These are phyloP conservation scores for Scylla paramamosain DNA, from an alignment of 1,140 invertebrate genomes.

Conservation along the genomic window DNA sequence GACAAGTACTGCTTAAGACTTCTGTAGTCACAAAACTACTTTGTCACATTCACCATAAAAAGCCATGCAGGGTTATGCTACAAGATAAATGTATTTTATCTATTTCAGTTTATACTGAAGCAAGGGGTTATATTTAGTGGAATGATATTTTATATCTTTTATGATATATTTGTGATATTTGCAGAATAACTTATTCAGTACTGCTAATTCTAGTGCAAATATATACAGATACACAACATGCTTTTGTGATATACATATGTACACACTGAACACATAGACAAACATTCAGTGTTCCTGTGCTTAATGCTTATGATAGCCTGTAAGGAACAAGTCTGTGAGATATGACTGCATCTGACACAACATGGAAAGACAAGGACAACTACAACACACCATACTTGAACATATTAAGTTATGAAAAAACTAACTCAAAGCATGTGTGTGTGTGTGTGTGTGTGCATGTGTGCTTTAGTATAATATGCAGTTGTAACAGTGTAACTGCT, in stretches of 20 bases:
- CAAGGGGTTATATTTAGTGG: slow-evolving; percentile 29
- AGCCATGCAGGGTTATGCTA: slow-evolving; percentile 71
- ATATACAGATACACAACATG: background rate
- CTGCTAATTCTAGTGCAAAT: slow-evolving; percentile 3
- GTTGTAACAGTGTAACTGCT: background rate
- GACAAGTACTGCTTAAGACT: background rate
- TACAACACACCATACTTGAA: background rate
- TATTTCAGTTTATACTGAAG: slow-evolving; percentile 62
- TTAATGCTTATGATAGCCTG: background rate
- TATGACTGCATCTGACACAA: background rate
- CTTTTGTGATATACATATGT: background rate
- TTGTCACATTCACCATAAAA: slow-evolving; percentile 68
- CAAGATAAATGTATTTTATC: slow-evolving; percentile 44
- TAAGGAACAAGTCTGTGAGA: background rate
- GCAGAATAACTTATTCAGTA: background rate
- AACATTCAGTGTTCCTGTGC: background rate
- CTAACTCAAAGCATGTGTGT: background rate
- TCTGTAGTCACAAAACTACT: slow-evolving; percentile 23
- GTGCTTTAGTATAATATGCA: too few relatives aligned
- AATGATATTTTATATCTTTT: slow-evolving; percentile 34
- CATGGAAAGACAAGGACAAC: background rate
- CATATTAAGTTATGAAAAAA: background rate
- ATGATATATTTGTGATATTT: slow-evolving; percentile 12
- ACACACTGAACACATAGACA: background rate
- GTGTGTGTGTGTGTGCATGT: too few relatives aligned